phyloP scores from a whole-genome alignment of 2,888 invertebrate species.

The Nemurella pictetii region DNA sequence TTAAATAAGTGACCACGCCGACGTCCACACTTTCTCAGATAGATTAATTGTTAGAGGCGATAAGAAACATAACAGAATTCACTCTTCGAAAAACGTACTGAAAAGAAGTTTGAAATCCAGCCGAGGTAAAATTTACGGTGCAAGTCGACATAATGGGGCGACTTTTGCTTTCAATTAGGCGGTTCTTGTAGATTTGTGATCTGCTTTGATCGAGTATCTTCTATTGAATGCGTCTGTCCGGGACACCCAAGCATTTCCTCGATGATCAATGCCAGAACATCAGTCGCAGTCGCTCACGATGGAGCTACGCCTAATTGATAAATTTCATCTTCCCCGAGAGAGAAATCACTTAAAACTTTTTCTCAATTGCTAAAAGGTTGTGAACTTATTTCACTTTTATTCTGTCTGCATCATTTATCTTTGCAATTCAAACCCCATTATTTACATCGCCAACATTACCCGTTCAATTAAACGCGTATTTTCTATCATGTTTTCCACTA shows the following conservation, averaged over 20 bases:
- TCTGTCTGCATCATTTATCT: background rate
- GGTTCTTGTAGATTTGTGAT: background rate
- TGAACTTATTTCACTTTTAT: background rate
- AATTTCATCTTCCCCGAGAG: background rate
- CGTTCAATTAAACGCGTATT: background rate
- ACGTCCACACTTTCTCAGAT: background rate
- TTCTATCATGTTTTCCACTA: background rate
- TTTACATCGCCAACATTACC: background rate
- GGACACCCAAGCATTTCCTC: background rate
- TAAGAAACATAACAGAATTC: background rate
- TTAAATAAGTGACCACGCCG: background rate
- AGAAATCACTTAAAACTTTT: background rate
- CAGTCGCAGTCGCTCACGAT: background rate
- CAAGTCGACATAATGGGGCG: background rate
- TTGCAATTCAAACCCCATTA: background rate
- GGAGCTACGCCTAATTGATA: background rate
- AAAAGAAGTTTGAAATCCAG: background rate
- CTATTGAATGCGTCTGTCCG: background rate
- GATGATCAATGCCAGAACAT: background rate
- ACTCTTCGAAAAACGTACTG: background rate
- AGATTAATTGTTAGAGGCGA: background rate
- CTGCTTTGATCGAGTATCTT: background rate
- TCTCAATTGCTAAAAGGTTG: background rate
- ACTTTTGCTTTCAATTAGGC: constrained; percentile 9
- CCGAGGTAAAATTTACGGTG: background rate